phyloP scores from a whole-genome alignment of 2,888 invertebrate species.

The Caenorhabditis uteleia region DNA sequence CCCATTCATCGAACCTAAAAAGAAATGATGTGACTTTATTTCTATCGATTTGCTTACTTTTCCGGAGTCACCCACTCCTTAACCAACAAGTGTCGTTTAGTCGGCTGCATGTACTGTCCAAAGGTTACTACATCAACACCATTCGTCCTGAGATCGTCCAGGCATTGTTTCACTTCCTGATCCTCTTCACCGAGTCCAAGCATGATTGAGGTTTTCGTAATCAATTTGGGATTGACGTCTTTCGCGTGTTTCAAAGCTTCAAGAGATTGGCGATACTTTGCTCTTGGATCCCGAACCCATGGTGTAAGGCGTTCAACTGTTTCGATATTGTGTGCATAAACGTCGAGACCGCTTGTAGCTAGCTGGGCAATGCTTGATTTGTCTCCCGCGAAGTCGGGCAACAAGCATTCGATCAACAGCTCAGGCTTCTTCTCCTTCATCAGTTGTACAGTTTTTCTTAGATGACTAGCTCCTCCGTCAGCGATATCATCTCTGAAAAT shows the following conservation, averaged over 20 bases:
- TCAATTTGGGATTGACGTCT: conserved; percentile 79
- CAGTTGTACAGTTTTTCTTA: conserved; percentile 87
- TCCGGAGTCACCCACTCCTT: conserved; percentile 92
- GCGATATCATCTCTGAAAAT: conserved; percentile 80
- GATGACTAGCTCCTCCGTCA: conserved; percentile 92
- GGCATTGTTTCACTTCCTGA: conserved; percentile 74
- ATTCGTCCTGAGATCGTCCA: conserved; percentile 54
- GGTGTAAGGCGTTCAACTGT: conserved; percentile 75
- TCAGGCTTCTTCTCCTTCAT: conserved; percentile 82
- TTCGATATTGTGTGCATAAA: conserved; percentile 97
- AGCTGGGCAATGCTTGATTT: conserved; percentile 75
- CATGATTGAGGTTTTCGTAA: conserved; percentile 99
- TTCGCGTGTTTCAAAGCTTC: conserved; percentile 74
- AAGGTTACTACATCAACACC: conserved; percentile 94
- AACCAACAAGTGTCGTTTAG: conserved; percentile 85
- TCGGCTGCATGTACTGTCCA: conserved; percentile 99
- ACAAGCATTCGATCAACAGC: conserved; percentile 92
- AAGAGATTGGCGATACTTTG: conserved; percentile 88
- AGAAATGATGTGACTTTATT: conserved; percentile 75
- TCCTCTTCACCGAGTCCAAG: conserved; percentile 90
- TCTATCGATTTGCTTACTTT: conserved; percentile 75
- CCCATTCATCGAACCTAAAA: conserved; percentile 64
- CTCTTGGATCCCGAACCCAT: conserved; percentile 86
- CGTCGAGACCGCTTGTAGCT: conserved; percentile 80
- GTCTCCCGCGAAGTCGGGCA: conserved; percentile 92